Base-by-base conservation (phyloP, 2,797 vertebrate species). In the Micropoecilia bifurca region DNA sequence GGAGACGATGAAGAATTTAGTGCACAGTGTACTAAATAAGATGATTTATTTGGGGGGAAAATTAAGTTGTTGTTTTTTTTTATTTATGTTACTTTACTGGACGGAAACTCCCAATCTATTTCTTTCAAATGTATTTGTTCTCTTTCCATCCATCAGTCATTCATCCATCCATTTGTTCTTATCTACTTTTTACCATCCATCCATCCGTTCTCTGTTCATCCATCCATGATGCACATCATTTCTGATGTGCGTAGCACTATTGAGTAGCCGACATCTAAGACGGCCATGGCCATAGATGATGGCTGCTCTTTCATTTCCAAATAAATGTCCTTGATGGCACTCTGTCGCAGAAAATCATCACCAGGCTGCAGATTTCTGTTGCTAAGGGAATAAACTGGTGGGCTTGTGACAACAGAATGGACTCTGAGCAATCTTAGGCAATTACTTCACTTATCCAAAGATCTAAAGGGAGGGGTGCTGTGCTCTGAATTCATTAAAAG, bases 391-490 rank as follows among this genome's bases (percentile, higher is more conserved):
- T 77, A 75, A 74, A 41, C 81, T 69, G 85, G 76, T 77, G 76
- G 79, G 84, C 73, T 88, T 75, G 61, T 88, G 79, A 88, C 78
- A 71, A 76, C 63, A 33, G 28, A 61, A 79, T 72, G 80, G 85
- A 88, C 85, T 85, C 84, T 47, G 71, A 79, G 82, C 87, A 84
- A 85, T 91, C 83, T 87, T 76, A 50, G 73, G 75, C 87, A 92
- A 90, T 91, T 93, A 90, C 85, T 84, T 80, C 82, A 81, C 84
- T 83, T 88, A 87, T 93, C 85, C 89, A 83, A 82, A 79, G 82
- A 88, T 92, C 76, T 83, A 75, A 87, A 75, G 76, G 82, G 84
- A 81, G 85, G 82, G 50, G 55, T 7, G 36, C 71, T 10, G 76
- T 20, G 0, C 78, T 84, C 79, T 75, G 77, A 86, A 88, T 85